Evolutionary conservation across 2,888 invertebrate genomes (phyloP).

Genomic region (Celastrina argiolus): DNA sequence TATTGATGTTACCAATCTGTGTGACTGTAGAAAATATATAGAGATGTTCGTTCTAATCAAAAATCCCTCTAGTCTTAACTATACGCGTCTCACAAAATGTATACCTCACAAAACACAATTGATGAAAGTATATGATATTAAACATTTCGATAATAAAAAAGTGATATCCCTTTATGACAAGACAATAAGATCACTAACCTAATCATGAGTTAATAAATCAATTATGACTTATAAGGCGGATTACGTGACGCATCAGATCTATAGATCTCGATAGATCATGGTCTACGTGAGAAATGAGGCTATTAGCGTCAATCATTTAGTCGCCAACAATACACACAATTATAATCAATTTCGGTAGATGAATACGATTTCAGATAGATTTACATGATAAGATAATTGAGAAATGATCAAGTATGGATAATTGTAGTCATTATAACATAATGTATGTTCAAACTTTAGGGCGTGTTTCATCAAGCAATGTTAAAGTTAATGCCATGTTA

Average conservation of each 20-base stretch:
- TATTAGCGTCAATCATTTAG: constrained; percentile 35
- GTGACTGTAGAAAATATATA: no score
- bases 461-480: no score
- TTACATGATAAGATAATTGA: constrained; percentile 31
- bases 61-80: no score
- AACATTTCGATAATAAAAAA: neutral
- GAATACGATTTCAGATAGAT: neutral
- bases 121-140: neutral
- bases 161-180: neutral
- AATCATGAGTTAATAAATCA: neutral
- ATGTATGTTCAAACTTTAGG: no score
- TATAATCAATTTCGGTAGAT: constrained; percentile 24
- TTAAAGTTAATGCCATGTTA: no score
- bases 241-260: constrained; percentile 22
- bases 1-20: no score
- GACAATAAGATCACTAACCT: constrained; percentile 13
- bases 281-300: constrained; percentile 34
- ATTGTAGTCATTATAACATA: neutral
- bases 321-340: constrained; percentile 22
- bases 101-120: no score
- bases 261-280: constrained; percentile 11
- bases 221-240: neutral
- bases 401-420: constrained; percentile 12
- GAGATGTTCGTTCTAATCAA: no score
- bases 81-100: no score